Conservation (phyloP, 1,140 invertebrate species). For the Nephila pilipes region DNA sequence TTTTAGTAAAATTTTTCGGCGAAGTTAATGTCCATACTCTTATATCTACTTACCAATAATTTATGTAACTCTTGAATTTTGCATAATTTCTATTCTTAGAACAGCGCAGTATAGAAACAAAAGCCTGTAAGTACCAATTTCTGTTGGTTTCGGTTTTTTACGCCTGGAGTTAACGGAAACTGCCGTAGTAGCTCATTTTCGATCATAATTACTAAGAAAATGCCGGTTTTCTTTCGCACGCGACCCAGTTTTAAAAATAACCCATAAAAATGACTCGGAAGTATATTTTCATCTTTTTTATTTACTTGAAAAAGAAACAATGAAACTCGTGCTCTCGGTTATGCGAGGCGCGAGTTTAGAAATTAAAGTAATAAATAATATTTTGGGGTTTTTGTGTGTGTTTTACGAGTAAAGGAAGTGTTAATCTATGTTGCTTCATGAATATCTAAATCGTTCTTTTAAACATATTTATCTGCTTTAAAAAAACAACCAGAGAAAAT, state of each 20-base stretch:
- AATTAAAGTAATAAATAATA: too few relatives aligned
- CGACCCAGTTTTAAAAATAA: conserved; percentile 15
- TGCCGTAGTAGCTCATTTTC: neutral
- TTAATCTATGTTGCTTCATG: too few relatives aligned
- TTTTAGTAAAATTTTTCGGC: neutral
- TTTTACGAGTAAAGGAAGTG: too few relatives aligned
- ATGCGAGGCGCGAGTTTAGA: too few relatives aligned
- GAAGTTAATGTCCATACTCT: neutral
- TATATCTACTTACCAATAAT: neutral
- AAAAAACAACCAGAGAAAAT: too few relatives aligned
- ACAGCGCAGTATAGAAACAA: neutral
- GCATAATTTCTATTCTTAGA: neutral
- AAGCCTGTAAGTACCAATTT: neutral
- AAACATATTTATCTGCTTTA: too few relatives aligned
- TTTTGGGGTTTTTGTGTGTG: too few relatives aligned
- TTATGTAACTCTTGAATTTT: neutral
- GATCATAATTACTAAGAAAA: neutral
- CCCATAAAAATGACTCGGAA: neutral
- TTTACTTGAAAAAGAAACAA: neutral
- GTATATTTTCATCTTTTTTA: neutral
- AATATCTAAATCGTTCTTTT: too few relatives aligned
- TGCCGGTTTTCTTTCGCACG: neutral
- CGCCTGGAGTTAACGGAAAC: too few relatives aligned
- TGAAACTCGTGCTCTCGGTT: neutral
- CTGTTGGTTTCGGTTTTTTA: neutral